Conservation (phyloP, 2,888 invertebrate species). For the Campopleginae sp. region DNA sequence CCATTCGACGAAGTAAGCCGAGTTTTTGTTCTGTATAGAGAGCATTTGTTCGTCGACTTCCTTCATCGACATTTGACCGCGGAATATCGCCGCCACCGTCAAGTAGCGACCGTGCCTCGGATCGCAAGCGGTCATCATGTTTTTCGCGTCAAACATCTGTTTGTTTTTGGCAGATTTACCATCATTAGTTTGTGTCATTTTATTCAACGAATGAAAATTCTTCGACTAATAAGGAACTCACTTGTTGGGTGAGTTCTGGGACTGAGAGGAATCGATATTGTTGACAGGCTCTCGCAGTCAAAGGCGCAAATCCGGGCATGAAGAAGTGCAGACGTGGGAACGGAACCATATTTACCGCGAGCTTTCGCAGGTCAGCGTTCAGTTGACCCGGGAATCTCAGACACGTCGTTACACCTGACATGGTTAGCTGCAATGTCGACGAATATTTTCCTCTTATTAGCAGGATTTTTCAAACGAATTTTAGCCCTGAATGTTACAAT, state of each 20-base stretch:
- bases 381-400: conserved; percentile 96
- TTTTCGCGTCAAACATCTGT: conserved; percentile 91
- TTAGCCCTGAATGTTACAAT: too few relatives aligned
- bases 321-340: conserved; percentile 96
- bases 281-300: conserved; percentile 89
- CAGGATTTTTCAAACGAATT: background rate
- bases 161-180: background rate
- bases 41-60: conserved; percentile 92
- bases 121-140: conserved; percentile 92
- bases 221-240: conserved; percentile 31
- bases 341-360: conserved; percentile 98
- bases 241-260: conserved; percentile 90
- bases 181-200: background rate
- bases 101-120: conserved; percentile 89
- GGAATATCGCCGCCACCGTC: conserved; percentile 90
- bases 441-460: background rate
- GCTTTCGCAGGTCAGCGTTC: conserved; percentile 95
- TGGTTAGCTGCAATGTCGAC: conserved; percentile 85
- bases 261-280: conserved; percentile 89
- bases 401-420: conserved; percentile 96
- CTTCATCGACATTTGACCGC: conserved; percentile 90
- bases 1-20: conserved; percentile 89
- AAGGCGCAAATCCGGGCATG: conserved; percentile 93
- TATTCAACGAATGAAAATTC: background rate
- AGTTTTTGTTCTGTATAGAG: conserved; percentile 88